Evolutionary conservation across 2,888 invertebrate genomes (phyloP), one percentile per base, ranked within the genome.

Genomic region (Mycogona germanica): DNA sequence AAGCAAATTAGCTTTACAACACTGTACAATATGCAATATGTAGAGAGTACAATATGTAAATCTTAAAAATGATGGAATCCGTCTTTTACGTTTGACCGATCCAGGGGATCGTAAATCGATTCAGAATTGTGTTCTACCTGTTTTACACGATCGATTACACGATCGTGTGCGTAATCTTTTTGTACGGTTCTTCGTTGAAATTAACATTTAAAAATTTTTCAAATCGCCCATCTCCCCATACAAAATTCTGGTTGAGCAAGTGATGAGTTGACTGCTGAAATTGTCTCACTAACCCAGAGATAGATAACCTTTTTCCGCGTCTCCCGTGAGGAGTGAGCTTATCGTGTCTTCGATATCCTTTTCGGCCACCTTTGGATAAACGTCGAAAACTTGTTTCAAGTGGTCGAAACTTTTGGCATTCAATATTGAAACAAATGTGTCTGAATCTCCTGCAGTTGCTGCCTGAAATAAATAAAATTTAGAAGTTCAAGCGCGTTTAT

Each of bases 401-500:
- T 73, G 72, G 12, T 66, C 66, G 50, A 64, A 70, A 59, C 69
- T 71, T 57, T 71, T 66, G 3, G 67, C 57, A 40, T 67, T 67
- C 58, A 72, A 62, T 9, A 30, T 17, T 37, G 14, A 21, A 48
- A 17, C n/a, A n/a, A 53, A 26, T 26, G 5, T 5, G 19, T 30
- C 17, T 44, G 19, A 12, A 19, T n/a, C 3, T 40, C 26, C 26
- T 21, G 17, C 32, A 30, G 28, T 21, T 30, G 19, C 30, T 21
- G 57, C 76, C 73, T 44, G 78, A 81, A 32, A 14, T n/a, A n/a
- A n/a, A n/a, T n/a, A n/a, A n/a, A n/a, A n/a, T n/a, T n/a, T n/a
- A n/a, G n/a, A n/a, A n/a, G n/a, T n/a, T n/a, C 35, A 32, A 12
- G n/a, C 9, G n/a, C 35, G 9, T 32, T 32, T n/a, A 32, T 12